phyloP scores from a whole-genome alignment of 2,113 vertebrate genomes.

The Myiopsitta monachus region DNA sequence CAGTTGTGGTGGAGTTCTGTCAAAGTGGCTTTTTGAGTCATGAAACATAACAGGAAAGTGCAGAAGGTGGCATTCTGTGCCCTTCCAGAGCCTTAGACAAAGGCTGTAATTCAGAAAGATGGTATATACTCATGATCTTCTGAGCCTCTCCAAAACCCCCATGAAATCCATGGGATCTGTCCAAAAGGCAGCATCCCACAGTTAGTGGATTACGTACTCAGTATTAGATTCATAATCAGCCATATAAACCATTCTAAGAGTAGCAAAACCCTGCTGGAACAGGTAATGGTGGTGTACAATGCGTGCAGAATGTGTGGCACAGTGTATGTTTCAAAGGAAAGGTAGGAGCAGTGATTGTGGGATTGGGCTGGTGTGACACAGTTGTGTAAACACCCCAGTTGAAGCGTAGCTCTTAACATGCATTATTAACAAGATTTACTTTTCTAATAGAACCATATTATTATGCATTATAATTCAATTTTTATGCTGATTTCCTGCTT shows the following conservation, averaged over 20 bases:
- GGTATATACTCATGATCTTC: not conserved
- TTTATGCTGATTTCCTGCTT: not conserved
- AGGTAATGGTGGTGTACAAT: accelerated
- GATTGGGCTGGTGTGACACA: not conserved
- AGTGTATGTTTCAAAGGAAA: not conserved
- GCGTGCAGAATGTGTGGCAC: not conserved
- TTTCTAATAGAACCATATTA: not conserved
- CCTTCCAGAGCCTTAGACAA: not conserved
- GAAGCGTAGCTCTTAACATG: not conserved
- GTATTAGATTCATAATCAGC: not conserved
- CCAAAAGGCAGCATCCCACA: not conserved
- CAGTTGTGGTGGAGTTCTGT: not conserved
- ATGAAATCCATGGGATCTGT: not conserved
- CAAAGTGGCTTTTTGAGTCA: not conserved
- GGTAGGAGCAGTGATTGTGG: not conserved
- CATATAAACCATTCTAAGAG: not conserved
- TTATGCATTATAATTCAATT: not conserved
- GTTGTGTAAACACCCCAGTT: too few relatives aligned
- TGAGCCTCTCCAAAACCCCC: not conserved
- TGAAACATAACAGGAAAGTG: not conserved
- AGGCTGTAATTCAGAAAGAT: not conserved
- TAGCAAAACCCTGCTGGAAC: not conserved
- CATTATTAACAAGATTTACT: not conserved
- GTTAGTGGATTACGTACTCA: not conserved
- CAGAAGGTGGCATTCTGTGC: not conserved